These are phyloP conservation scores for Amiota minor DNA, from an alignment of 2,888 invertebrate genomes.

Conservation along the genomic window DNA sequence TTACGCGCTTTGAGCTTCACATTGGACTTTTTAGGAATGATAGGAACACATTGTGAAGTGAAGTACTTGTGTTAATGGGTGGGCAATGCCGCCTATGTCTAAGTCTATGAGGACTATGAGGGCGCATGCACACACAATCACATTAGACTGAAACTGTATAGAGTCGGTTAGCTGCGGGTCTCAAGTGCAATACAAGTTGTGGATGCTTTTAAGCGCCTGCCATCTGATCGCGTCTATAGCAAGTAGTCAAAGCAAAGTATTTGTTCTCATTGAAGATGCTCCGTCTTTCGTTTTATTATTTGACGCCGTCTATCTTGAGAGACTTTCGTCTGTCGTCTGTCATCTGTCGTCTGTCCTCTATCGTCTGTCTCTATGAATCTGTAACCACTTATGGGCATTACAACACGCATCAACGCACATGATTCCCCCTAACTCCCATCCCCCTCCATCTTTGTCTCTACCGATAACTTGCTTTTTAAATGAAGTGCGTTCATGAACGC, in stretches of 20 bases:
- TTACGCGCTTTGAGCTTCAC: slow-evolving; percentile 46
- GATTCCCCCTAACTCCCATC: neutral
- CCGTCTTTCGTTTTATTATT: slow-evolving; percentile 4
- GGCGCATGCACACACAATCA: slow-evolving; percentile 9
- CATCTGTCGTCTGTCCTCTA: too few relatives aligned
- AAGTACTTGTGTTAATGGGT: neutral
- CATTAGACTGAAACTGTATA: neutral
- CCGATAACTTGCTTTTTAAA: neutral
- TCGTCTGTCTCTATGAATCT: slow-evolving; percentile 8
- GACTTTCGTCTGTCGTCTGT: too few relatives aligned
- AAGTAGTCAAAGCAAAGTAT: slow-evolving; percentile 23
- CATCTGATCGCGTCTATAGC: too few relatives aligned
- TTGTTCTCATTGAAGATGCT: slow-evolving; percentile 27
- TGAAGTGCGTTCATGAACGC: slow-evolving; percentile 28
- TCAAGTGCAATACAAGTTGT: neutral
- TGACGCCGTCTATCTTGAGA: neutral
- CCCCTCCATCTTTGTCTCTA: neutral
- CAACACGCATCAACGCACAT: slow-evolving; percentile 9
- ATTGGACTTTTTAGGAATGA: slow-evolving; percentile 8
- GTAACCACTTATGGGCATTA: slow-evolving; percentile 25
- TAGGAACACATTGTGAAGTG: neutral
- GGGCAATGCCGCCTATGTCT: neutral
- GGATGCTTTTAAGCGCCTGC: too few relatives aligned
- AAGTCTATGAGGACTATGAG: neutral
- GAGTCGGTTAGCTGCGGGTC: neutral